Evolutionary conservation across 2,797 vertebrate genomes (phyloP).

Genomic region (Thamnophis elegans): DNA sequence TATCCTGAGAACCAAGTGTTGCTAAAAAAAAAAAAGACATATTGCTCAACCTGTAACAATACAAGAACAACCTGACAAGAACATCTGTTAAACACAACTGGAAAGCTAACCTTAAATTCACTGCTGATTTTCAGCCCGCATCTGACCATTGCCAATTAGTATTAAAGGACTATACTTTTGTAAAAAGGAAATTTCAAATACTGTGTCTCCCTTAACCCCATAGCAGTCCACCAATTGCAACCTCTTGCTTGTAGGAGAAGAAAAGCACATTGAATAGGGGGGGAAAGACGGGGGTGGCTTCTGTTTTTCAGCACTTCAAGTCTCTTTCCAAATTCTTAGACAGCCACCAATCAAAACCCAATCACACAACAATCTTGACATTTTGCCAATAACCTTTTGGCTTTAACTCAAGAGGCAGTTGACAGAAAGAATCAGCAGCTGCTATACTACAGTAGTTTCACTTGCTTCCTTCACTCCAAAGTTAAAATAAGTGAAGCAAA

Average conservation of each 20-base stretch:
- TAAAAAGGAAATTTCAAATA: constrained; percentile 23
- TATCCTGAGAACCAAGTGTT: background rate
- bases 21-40: background rate
- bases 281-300: background rate
- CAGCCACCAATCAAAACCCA: constrained; percentile 45
- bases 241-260: background rate
- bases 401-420: constrained; percentile 18
- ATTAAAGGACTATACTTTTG: background rate
- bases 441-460: constrained; percentile 26
- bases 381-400: constrained; percentile 4
- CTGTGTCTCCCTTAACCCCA: background rate
- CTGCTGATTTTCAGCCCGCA: constrained; percentile 53
- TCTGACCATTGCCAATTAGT: constrained; percentile 41
- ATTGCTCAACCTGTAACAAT: background rate
- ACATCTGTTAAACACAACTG: constrained; percentile 72
- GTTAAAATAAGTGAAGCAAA: constrained; percentile 40
- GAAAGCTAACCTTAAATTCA: constrained; percentile 61
- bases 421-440: constrained; percentile 46
- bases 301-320: background rate
- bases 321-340: background rate
- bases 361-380: constrained; percentile 38
- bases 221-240: background rate
- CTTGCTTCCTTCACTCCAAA: constrained; percentile 20
- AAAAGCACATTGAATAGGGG: background rate
- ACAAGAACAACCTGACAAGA: constrained; percentile 30